Evolutionary conservation across 2,888 invertebrate species (phyloP).

Genomic region (Pheosia tremula): DNA sequence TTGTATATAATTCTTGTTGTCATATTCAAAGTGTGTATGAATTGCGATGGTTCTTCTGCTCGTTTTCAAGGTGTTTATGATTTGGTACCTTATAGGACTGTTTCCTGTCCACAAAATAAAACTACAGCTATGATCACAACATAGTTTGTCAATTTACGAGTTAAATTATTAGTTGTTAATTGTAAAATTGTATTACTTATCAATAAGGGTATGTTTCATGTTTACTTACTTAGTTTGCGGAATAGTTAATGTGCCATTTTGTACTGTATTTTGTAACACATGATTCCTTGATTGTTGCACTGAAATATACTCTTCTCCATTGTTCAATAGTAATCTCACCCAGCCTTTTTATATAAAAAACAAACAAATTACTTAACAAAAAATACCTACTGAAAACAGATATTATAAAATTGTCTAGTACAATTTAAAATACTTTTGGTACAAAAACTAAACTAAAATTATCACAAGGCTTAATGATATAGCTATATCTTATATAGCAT

Average conservation of each 20-base stretch:
- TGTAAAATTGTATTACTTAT: constrained; percentile 52
- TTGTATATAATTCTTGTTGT: constrained; percentile 50
- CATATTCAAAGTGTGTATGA: constrained; percentile 54
- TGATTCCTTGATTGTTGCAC: constrained; percentile 34
- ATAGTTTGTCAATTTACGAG: constrained; percentile 67
- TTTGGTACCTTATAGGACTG: constrained; percentile 81
- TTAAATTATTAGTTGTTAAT: constrained; percentile 62
- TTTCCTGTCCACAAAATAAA: constrained; percentile 76
- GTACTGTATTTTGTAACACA: constrained; percentile 46
- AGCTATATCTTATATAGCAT: too few species aligned
- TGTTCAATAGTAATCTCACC: too few species aligned
- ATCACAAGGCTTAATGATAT: too few species aligned
- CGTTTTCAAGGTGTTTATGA: constrained; percentile 54
- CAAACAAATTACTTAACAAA: too few species aligned
- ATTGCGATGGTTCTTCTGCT: constrained; percentile 52
- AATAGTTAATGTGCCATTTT: constrained; percentile 76
- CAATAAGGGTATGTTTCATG: constrained; percentile 43
- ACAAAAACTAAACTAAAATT: constrained; percentile 5
- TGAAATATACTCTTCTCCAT: constrained; percentile 8
- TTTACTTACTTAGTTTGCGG: constrained; percentile 66
- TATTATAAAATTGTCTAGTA: constrained; percentile 11
- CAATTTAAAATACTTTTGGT: constrained; percentile 19
- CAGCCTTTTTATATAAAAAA: too few species aligned
- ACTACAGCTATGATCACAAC: constrained; percentile 47
- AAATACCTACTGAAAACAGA: too few species aligned